Evolutionary conservation across 2,888 invertebrate genomes (phyloP), one percentile per base, ranked within the genome.

Genomic region (Formica aserva): DNA sequence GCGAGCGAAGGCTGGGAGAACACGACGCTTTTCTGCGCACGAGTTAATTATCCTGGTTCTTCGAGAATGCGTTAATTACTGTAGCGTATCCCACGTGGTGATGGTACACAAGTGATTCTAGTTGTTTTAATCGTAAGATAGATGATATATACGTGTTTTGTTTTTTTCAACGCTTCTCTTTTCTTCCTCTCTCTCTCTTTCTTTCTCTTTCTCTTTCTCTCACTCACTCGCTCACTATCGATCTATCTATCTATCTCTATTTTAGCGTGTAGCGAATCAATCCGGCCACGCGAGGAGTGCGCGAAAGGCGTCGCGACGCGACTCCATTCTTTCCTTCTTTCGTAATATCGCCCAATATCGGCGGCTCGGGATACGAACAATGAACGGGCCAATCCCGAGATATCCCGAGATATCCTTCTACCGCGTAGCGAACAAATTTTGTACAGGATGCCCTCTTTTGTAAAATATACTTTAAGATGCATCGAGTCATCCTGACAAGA

Each of bases 51-150:
- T 84, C 87, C 86, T 45, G 81, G 86, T 85, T 88, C 88, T 88
- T 87, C 88, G 88, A 87, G 88, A 87, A 88, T 48, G 83, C 86
- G 91, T 93, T 92, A 91, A 92, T 92, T 91, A 90, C 87, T 85
- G 88, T 93, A 92, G 92, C 88, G 91, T 93, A 92, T 93, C 92
- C 91, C 92, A 92, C 92, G 90, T 91, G 93, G 93, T 93, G 93
- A 93, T 91, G 93, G 93, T 93, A 90, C 83, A 89, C 91, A 92
- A 93, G 92, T 92, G 93, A 93, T 92, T 93, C 93, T 93, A 93
- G 93, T 93, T 93, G 89, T 92, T 93, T 92, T 92, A 91, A 91
- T 91, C 86, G 74, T 91, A 92, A 91, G 86, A 84, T 91, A 90
- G 89, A 90, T 86, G 88, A 90, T 86, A 83, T 52, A 52, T 87